Base-by-base conservation (phyloP, 2,888 invertebrate species). In the Ashinkailepas kermadecensis region DNA sequence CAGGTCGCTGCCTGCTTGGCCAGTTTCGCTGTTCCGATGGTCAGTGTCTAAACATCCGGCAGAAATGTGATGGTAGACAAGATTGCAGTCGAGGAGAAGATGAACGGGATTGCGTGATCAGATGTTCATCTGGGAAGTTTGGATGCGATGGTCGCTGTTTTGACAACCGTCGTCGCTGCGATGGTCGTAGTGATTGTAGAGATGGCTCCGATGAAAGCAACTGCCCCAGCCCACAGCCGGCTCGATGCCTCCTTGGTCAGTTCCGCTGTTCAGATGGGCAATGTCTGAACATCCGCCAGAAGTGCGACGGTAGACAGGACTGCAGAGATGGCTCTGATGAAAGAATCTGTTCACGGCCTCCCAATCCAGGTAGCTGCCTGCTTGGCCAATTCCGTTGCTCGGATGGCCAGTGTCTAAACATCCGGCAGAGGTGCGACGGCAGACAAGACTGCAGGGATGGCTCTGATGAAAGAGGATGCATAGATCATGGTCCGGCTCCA, bases 231-330 rank as follows among this genome's bases (percentile, higher is more conserved):
- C 12, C 15, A 15, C 12, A 59, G 11, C 59, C 59, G 12, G 1
- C 59, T 7, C 25, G n/a, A 9, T 67, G 67, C 10, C 67, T 21
- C 25, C 11, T 67, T 12, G 67, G 67, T 1, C 67, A 67, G 25
- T 67, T 67, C 67, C 10, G 67, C 10, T 67, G 67, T 25, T 12
- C 12, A 13, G 67, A 67, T 13, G 67, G n/a, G 9, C 21, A n/a
- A 9, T 67, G 67, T 25, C n/a, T 67, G 67, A 67, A 67, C 67
- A 67, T 67, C 67, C 21, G n/a, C 67, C 67, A 67, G 67, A 67
- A 25, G 15, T 59, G 59, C 15, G 59, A 59, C 7, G 59, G 59
- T 1, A 59, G 59, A 59, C 59, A 15, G 12, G 59, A 59, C 7
- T 59, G 59, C 15, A 59, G 59, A 15, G 59, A 59, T 15, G 59